Conservation (phyloP, 2,113 vertebrate genomes). For the Entelurus aequoreus region DNA sequence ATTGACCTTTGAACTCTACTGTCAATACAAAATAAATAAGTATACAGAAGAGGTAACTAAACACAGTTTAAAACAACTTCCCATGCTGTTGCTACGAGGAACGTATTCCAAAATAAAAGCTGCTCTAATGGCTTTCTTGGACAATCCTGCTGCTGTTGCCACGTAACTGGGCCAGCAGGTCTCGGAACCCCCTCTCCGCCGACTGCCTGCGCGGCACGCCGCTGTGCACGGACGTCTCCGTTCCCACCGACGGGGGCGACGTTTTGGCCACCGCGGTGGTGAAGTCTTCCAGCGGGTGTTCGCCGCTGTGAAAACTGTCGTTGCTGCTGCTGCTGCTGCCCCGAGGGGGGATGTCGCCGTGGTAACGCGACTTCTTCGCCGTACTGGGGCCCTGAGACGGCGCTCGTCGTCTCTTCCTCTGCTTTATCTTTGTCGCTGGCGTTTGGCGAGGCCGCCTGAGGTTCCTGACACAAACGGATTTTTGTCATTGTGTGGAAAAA, state of each 20-base stretch:
- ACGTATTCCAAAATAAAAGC: too few species aligned
- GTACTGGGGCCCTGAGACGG: background rate
- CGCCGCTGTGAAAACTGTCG: background rate
- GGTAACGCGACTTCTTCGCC: slow-evolving; percentile 32
- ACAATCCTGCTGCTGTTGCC: slow-evolving; percentile 46
- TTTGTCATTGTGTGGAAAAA: background rate
- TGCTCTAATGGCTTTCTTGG: slow-evolving; percentile 28
- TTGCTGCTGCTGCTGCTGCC: background rate
- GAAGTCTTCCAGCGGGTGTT: background rate
- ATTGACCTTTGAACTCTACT: background rate
- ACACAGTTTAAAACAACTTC: too few species aligned
- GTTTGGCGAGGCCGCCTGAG: slow-evolving; percentile 10
- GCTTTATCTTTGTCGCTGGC: background rate
- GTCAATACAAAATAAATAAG: background rate
- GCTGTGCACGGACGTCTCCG: background rate
- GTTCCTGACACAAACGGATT: slow-evolving; percentile 36
- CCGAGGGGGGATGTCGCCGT: background rate
- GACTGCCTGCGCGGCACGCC: background rate
- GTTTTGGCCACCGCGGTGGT: background rate
- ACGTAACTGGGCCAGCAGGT: slow-evolving; percentile 42
- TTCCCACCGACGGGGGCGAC: background rate
- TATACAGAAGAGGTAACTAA: too few species aligned
- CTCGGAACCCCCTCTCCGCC: slow-evolving; percentile 28
- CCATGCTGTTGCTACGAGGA: too few species aligned
- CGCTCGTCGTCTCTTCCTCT: slow-evolving; percentile 22